Conservation (phyloP, 2,113 vertebrate genomes). For the Rallus limicola region DNA sequence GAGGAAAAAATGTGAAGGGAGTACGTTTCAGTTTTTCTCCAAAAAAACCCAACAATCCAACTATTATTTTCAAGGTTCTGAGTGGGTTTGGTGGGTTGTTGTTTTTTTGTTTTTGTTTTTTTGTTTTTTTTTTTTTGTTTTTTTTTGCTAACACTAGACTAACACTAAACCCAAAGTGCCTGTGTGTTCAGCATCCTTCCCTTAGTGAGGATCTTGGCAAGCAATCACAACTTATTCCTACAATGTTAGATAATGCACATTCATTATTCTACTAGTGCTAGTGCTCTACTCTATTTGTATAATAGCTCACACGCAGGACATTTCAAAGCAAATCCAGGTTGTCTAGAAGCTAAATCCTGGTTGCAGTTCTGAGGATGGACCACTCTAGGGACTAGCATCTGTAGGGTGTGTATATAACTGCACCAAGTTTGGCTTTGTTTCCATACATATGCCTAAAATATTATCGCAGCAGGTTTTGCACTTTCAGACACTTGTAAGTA, state of each 20-base stretch:
- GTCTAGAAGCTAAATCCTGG: background rate
- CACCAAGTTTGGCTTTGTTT: background rate
- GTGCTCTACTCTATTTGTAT: background rate
- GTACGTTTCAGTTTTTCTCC: background rate
- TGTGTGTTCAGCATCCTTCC: background rate
- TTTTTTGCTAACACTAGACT: background rate
- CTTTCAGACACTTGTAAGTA: background rate
- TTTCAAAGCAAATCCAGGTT: background rate
- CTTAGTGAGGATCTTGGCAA: background rate
- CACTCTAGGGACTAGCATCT: background rate
- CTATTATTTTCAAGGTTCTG: background rate
- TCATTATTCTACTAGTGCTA: background rate
- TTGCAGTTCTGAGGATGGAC: background rate
- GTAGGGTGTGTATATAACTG: no score
- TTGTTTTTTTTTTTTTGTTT: background rate
- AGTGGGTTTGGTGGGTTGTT: background rate
- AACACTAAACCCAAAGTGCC: background rate
- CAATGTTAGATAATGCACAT: background rate
- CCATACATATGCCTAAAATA: background rate
- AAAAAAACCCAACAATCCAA: no score
- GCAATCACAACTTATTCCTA: background rate
- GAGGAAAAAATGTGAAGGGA: background rate
- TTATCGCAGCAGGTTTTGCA: background rate
- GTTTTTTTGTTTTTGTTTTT: background rate
- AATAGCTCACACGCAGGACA: background rate